A percentile compares a stretch with the other conserved stretches of the same genome.
Conservation (phyloP, 2,888 invertebrate species). For the Marasmarcha lunaedactyla region DNA sequence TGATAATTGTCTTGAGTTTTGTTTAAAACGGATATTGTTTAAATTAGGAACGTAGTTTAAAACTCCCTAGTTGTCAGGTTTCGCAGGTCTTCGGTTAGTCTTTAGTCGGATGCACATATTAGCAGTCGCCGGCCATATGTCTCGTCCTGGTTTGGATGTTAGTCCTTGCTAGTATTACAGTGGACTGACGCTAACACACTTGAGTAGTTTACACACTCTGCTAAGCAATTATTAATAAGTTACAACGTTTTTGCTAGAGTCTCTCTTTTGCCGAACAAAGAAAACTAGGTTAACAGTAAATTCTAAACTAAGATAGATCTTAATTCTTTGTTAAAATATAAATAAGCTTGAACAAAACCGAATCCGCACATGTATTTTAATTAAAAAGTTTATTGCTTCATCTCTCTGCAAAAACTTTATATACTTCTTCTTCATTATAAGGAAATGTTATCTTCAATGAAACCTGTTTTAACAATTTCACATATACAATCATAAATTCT, state of each 20-base stretch:
- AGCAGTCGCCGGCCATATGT: conserved; percentile 36
- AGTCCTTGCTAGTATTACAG: conserved; percentile 17
- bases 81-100: not conserved
- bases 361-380: conserved; percentile 14
- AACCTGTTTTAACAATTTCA: conserved; percentile 63
- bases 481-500: conserved; percentile 70
- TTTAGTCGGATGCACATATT: conserved; percentile 32
- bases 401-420: conserved; percentile 33
- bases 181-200: conserved; percentile 33
- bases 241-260: conserved; percentile 23
- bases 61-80: not conserved
- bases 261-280: too few relatives aligned
- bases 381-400: conserved; percentile 38
- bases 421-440: conserved; percentile 33
- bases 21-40: too few relatives aligned
- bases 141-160: conserved; percentile 40
- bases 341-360: too few relatives aligned
- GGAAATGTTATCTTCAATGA: conserved; percentile 45
- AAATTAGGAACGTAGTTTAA: too few relatives aligned
- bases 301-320: too few relatives aligned
- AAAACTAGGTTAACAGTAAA: too few relatives aligned
- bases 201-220: conserved; percentile 48
- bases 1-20: conserved; percentile 19
- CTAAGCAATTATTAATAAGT: conserved; percentile 44
- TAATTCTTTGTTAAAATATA: too few relatives aligned